phyloP scores from a whole-genome alignment of 2,113 vertebrate genomes.

The Rhea pennata region DNA sequence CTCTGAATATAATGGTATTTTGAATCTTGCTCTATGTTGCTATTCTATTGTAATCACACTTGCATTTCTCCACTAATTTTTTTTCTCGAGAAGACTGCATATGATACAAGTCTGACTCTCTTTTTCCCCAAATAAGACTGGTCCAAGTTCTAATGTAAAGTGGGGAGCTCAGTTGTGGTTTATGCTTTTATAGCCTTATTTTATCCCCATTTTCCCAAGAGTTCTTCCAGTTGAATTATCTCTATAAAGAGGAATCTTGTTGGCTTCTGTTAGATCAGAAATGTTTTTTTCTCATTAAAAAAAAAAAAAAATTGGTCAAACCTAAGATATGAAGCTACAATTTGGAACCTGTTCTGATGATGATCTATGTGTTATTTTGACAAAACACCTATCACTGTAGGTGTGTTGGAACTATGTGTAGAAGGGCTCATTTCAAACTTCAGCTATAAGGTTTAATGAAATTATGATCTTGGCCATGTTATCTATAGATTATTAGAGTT shows the following conservation, averaged over 20 bases:
- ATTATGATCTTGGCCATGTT: not conserved
- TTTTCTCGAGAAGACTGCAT: not conserved
- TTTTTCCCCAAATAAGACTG: not conserved
- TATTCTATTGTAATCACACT: not conserved
- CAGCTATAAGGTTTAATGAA: not conserved
- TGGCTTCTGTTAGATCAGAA: not conserved
- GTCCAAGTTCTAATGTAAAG: not conserved
- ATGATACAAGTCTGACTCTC: not conserved
- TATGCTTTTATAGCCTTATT: not conserved
- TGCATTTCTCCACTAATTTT: not conserved
- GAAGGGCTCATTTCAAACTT: not conserved
- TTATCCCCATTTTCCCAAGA: not conserved
- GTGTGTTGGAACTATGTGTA: not conserved
- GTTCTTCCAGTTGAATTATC: not conserved
- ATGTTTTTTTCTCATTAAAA: not conserved
- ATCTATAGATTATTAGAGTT: not conserved
- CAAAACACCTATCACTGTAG: not conserved
- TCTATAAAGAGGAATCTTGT: not conserved
- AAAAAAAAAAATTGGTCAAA: not conserved
- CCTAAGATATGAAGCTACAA: not conserved
- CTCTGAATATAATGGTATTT: not conserved
- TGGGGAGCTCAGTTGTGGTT: not conserved
- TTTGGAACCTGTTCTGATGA: not conserved
- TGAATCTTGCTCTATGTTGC: not conserved
- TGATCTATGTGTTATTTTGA: not conserved